Base-by-base conservation (phyloP, 2,888 invertebrate species). In the Ophonus ardosiacus region DNA sequence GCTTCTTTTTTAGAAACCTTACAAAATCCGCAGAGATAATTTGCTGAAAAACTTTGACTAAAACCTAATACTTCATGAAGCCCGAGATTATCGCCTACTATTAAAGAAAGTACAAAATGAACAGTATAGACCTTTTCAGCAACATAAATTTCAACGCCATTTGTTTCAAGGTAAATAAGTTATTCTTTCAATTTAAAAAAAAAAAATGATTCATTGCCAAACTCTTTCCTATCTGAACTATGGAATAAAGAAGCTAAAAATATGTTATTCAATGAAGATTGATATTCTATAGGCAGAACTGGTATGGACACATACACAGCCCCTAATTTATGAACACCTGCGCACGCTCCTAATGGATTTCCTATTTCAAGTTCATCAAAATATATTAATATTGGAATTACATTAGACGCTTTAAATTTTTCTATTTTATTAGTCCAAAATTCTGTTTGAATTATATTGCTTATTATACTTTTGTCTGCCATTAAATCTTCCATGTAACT, bases 61-160 rank as follows among this genome's bases (percentile, higher is more conserved):
- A 87, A 88, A 56, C 81, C 82, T 24, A 88, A 74, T 74, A 87
- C 71, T 56, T 84, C 85, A 85, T 87, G 87, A 24, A 87, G 31
- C 13, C 86, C 87, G n/a, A 87, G 83, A 81, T 88, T 87, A 85
- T 87, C 88, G 0, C 87, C 87, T 21, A 86, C 8, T 56, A 88
- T 85, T 74, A 87, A 65, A 21, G 81, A 86, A 18, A 88, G 71
- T 15, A 87, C 63, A 85, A 88, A 88, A 83, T 86, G 79, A 74
- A 88, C 86, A 31, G 84, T 59, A 17, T 61, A 7, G 71, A 17
- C 74, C 21, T 57, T 59, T 15, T 84, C 78, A 43, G 38, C 74
- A 38, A 18, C 79, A 61, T 79, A 79, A 61, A 86, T 82, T 57
- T 76, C 24, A n/a, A 87, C 84, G 18, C 87, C 87, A 59, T 17